These are phyloP conservation scores for Oophaga pumilio DNA, from an alignment of 2,113 vertebrate species.

Conservation along the genomic window DNA sequence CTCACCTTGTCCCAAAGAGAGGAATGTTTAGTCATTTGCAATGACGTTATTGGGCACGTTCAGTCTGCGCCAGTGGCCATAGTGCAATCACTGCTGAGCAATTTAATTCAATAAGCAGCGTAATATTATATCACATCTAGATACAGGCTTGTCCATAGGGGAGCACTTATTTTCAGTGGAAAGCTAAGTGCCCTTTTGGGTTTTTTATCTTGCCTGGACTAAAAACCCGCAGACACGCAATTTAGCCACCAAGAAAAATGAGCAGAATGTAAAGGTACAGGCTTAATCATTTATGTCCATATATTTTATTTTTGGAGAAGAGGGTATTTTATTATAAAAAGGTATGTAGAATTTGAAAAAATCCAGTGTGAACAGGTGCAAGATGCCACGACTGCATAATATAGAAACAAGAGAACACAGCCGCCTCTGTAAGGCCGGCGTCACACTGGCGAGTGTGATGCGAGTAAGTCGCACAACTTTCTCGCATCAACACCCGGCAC, in stretches of 20 bases:
- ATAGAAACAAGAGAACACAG: no score
- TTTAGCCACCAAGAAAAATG: not conserved
- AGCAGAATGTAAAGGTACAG: not conserved
- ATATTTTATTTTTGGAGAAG: not conserved
- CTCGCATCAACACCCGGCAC: no score
- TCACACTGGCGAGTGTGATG: no score
- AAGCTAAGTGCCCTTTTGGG: not conserved
- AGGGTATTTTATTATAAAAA: not conserved
- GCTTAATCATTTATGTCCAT: no score
- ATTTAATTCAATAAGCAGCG: not conserved
- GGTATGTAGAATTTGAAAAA: not conserved
- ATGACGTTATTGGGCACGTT: not conserved
- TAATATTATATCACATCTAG: conserved; percentile 9
- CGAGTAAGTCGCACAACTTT: no score
- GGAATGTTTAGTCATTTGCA: not conserved
- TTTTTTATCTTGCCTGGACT: not conserved
- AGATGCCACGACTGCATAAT: no score
- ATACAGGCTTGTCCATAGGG: not conserved
- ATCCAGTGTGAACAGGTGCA: no score
- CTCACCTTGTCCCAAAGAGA: not conserved
- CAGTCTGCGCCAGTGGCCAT: not conserved
- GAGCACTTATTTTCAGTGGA: not conserved
- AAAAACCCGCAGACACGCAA: not conserved
- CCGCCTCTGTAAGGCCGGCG: no score
- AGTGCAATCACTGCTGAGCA: not conserved